Percentiles rank a stretch among this genome's conserved stretches.
Conservation (phyloP, 1,140 invertebrate genomes). For the Saxidomus purpurata region DNA sequence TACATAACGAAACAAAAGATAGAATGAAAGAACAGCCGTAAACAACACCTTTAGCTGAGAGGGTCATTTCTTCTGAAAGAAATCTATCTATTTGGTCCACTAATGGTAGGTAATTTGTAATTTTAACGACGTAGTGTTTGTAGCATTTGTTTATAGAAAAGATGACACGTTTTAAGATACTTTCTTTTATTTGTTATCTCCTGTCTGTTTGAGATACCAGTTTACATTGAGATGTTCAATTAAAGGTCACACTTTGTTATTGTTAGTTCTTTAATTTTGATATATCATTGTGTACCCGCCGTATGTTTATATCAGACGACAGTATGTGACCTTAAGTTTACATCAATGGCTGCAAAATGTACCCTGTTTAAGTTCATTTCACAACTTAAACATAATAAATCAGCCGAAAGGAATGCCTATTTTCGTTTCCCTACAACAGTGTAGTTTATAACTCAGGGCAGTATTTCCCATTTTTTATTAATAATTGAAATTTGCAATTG, state of each 20-base stretch:
- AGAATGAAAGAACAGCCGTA: too few relatives aligned
- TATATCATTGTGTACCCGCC: constrained; percentile 3
- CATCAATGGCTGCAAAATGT: neutral
- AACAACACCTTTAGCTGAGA: neutral
- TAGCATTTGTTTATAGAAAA: constrained; percentile 9
- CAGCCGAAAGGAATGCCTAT: too few relatives aligned
- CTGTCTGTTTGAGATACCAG: neutral
- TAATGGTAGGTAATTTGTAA: constrained; percentile 7
- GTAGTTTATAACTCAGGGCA: too few relatives aligned
- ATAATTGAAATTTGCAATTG: too few relatives aligned
- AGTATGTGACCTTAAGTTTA: constrained; percentile 25
- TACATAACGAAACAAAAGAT: constrained; percentile 12
- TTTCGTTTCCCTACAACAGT: too few relatives aligned
- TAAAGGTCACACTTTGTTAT: constrained; percentile 15
- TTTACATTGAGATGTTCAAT: neutral
- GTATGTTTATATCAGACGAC: constrained; percentile 26
- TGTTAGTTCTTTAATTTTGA: constrained; percentile 9
- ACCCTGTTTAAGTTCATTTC: neutral
- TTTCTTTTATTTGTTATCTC: neutral
- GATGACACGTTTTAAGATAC: constrained; percentile 3
- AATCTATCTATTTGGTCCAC: neutral
- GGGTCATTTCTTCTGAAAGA: neutral
- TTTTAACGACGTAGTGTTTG: neutral
- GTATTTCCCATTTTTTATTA: too few relatives aligned
- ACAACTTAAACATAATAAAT: too few relatives aligned